A percentile compares a stretch with the other conserved stretches of the same genome.
Conservation (phyloP, 2,797 vertebrate genomes). For the Octomys mimax region DNA sequence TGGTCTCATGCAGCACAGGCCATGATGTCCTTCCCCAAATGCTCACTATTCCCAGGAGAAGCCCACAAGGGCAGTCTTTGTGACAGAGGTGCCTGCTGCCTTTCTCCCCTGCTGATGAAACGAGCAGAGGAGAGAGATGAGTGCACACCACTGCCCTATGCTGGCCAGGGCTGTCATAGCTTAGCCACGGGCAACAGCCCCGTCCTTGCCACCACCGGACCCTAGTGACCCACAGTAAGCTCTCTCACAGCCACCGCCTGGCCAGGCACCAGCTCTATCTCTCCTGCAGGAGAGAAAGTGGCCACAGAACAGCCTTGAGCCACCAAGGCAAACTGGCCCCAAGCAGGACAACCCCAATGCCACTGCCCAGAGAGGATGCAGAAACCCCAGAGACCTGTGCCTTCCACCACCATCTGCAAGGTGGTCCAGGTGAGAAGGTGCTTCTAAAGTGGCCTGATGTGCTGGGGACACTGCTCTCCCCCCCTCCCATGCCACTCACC, state of each 20-base stretch:
- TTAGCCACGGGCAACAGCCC: slow-evolving; percentile 22
- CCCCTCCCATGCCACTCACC: slow-evolving; percentile 78
- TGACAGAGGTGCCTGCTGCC: background rate
- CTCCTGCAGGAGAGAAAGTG: fast-evolving
- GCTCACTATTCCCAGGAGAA: background rate
- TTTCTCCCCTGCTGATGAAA: background rate
- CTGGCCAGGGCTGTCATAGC: background rate
- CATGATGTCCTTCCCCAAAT: too few relatives aligned
- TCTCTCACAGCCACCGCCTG: background rate
- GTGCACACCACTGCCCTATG: background rate
- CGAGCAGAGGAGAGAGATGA: background rate
- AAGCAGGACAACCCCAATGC: background rate
- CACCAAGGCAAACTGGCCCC: background rate
- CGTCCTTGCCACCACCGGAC: slow-evolving; percentile 29
- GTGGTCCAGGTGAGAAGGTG: background rate
- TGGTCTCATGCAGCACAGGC: fast-evolving
- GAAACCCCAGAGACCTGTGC: background rate
- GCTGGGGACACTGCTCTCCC: fast-evolving
- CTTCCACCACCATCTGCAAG: background rate
- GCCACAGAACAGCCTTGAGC: background rate
- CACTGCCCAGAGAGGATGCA: background rate
- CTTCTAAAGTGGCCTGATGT: background rate
- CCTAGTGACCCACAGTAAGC: slow-evolving; percentile 25
- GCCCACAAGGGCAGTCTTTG: background rate
- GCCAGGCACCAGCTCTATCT: background rate